Base-by-base conservation (phyloP, 2,888 invertebrate genomes). In the Syritta pipiens region DNA sequence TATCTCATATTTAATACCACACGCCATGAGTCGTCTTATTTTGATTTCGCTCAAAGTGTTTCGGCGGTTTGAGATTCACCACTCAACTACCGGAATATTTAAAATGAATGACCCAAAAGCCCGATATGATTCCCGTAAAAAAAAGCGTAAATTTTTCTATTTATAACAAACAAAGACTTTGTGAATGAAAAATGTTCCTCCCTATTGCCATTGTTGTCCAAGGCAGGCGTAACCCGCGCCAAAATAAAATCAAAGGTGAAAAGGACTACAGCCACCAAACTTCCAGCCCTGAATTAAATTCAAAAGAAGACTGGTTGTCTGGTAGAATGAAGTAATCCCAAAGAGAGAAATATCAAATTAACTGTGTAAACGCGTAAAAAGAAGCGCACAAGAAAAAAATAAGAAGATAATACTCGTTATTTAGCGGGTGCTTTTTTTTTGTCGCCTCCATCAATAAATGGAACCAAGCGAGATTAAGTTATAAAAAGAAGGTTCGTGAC, bases 401-500 rank as follows among this genome's bases (percentile, higher is more conserved):
- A 32, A 20, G 1, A 20, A 19, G 7, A 35, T 24, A 48, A 46
- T 46, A 14, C 60, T 24, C 37, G 24, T 6, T 51, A 20, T 7
- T 12, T 5, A 12, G 4, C n/a, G 17, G 48, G 22, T 17, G 19
- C 10, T n/a, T 9, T 7, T 20, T 59, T 59, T 22, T 59, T 53
- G 42, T 44, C 51, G 51, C 28, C 51, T 24, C 12, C 14, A 7
- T 22, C 28, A 44, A 51, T 49, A 40, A 40, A 53, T 42, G 30
- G 22, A 20, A n/a, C 19, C n/a, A 28, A 10, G 9, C 12, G 14
- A 28, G 44, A 65, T 65, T 65, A 17, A 35, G 32, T 42, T 32
- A 19, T 44, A 53, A 65, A 63, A 51, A 30, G 30, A 44, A 65
- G 17, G 44, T 35, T 55, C 30, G 19, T 24, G 28, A n/a, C 60